These are phyloP conservation scores for Cataglyphis albicans DNA, from an alignment of 2,888 invertebrate species.

Conservation along the genomic window DNA sequence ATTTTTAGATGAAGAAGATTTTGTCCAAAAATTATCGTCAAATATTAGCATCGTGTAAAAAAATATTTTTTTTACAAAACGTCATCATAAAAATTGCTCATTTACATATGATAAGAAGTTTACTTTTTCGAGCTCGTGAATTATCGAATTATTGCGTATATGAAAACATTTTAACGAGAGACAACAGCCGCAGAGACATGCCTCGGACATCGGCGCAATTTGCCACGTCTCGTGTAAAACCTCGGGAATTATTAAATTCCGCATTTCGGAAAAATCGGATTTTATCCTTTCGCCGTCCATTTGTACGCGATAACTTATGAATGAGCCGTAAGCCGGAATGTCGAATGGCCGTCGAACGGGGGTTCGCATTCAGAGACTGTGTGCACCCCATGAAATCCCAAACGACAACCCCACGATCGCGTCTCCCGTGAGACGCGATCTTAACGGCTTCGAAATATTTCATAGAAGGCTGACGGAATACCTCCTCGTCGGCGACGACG, in stretches of 20 bases:
- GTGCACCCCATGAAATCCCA: constrained; percentile 24
- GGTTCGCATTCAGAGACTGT: constrained; percentile 2
- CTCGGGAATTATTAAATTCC: constrained; percentile 47
- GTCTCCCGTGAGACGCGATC: constrained; percentile 18
- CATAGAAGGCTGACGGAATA: background rate
- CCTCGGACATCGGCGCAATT: constrained; percentile 7
- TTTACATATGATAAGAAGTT: background rate
- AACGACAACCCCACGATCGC: background rate
- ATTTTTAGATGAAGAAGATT: background rate
- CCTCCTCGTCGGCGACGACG: background rate
- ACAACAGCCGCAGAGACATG: background rate
- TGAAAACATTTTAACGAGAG: background rate
- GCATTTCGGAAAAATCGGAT: constrained; percentile 27
- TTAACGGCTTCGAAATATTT: constrained; percentile 35
- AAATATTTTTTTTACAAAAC: background rate
- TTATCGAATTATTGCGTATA: background rate
- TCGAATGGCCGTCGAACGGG: constrained; percentile 36
- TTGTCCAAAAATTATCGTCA: background rate
- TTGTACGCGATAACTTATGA: constrained; percentile 47
- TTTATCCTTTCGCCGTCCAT: constrained; percentile 34
- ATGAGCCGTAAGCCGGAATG: constrained; percentile 42
- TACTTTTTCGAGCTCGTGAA: background rate
- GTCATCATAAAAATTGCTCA: background rate
- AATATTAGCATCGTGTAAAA: background rate
- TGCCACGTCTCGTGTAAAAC: constrained; percentile 1